Conservation (phyloP, 2,113 vertebrate species). For the Pheucticus melanocephalus region DNA sequence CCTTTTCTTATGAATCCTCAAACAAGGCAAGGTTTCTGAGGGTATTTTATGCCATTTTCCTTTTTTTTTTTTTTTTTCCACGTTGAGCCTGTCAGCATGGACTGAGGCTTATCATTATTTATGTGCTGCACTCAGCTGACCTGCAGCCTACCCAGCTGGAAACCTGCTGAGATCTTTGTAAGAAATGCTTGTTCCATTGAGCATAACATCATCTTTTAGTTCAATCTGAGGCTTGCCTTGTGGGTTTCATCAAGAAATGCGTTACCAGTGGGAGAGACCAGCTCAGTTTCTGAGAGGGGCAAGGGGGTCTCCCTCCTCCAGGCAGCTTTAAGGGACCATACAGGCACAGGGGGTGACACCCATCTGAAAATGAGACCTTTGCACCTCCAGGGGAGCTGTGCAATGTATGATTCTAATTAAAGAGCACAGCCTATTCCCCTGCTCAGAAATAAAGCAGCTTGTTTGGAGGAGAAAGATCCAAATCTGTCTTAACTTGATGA, state of each 20-base stretch:
- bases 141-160: not conserved
- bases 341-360: not conserved
- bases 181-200: not conserved
- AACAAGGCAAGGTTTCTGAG: rapidly evolving
- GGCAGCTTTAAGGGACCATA: not conserved
- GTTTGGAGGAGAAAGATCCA: not conserved
- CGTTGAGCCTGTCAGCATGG: rapidly evolving
- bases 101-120: not conserved
- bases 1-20: not conserved
- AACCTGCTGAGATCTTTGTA: not conserved
- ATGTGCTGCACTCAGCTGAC: not conserved
- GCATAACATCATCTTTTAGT: not conserved
- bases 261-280: not conserved
- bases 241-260: not conserved
- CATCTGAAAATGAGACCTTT: not conserved
- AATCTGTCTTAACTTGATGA: not conserved
- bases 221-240: rapidly evolving
- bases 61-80: not conserved
- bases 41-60: not conserved
- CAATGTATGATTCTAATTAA: not conserved
- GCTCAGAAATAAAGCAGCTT: not conserved
- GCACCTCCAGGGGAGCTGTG: rapidly evolving
- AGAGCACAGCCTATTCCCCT: not conserved
- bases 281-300: not conserved
- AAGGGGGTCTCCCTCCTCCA: not conserved